Percentiles rank a stretch among this genome's conserved stretches.
Conservation (phyloP, 1,140 invertebrate genomes). For the Thaumatotibia leucotreta region DNA sequence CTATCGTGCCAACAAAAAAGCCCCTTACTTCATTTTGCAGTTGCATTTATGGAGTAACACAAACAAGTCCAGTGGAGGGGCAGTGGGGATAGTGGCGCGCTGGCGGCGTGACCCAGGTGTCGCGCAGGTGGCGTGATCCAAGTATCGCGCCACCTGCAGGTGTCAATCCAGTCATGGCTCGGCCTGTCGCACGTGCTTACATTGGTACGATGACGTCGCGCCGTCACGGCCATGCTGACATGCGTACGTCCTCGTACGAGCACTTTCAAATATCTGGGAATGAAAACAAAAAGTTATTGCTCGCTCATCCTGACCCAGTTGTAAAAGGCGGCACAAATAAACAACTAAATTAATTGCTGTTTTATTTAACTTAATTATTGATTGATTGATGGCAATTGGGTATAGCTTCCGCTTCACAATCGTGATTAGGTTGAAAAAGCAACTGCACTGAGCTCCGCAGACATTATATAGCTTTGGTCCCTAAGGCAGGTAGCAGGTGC, state of each 20-base stretch:
- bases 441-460: no score
- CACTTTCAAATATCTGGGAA: not conserved
- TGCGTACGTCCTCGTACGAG: conserved; percentile 15
- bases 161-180: no score
- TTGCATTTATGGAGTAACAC: not conserved
- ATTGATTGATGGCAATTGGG: no score
- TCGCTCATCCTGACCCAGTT: conserved; percentile 6
- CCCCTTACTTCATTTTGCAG: no score
- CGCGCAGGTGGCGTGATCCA: no score
- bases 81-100: not conserved
- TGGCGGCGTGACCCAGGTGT: not conserved
- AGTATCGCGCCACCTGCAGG: no score
- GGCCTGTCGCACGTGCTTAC: not conserved
- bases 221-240: conserved; percentile 19
- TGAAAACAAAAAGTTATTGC: not conserved
- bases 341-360: not conserved
- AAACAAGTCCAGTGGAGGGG: not conserved
- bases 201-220: not conserved
- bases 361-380: no score
- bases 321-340: not conserved
- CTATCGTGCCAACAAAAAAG: no score
- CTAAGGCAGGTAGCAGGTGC: no score
- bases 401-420: no score
- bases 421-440: no score
- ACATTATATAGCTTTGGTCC: no score